Conservation (phyloP, 2,113 vertebrate genomes). For the Oenanthe melanoleuca region DNA sequence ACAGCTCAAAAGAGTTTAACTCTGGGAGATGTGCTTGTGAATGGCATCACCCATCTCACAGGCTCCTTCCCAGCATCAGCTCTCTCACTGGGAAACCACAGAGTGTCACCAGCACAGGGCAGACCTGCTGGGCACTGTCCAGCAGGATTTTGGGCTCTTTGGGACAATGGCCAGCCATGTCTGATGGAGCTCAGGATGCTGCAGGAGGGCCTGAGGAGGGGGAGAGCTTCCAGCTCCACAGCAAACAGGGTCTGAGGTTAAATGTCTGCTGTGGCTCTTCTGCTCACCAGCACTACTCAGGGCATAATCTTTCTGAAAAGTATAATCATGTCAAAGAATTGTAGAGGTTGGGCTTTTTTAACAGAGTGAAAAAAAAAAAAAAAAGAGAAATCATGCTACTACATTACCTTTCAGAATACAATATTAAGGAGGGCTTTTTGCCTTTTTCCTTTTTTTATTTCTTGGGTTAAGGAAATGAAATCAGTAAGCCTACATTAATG, state of each 20-base stretch:
- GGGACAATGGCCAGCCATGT: neutral
- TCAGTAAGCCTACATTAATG: constrained; percentile 8
- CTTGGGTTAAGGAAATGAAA: constrained; percentile 21
- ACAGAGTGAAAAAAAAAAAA: accelerated
- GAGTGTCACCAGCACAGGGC: neutral
- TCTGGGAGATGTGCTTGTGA: accelerated
- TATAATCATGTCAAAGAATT: neutral
- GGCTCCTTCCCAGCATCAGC: neutral
- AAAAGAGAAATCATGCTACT: neutral
- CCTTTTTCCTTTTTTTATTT: neutral
- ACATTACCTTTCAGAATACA: neutral
- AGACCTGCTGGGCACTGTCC: neutral
- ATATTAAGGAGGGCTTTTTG: neutral
- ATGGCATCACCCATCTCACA: neutral
- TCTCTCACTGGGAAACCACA: neutral
- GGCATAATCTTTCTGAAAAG: neutral
- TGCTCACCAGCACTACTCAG: neutral
- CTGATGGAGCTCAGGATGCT: neutral
- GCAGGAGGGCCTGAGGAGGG: neutral
- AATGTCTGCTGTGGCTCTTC: neutral
- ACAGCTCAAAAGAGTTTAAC: neutral
- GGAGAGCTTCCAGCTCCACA: neutral
- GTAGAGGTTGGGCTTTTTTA: neutral
- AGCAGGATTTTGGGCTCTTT: neutral
- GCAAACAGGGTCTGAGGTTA: neutral